A percentile compares a stretch with the other conserved stretches of the same genome.
Conservation (phyloP, 2,888 invertebrate genomes). For the Scaptomyza reducta region DNA sequence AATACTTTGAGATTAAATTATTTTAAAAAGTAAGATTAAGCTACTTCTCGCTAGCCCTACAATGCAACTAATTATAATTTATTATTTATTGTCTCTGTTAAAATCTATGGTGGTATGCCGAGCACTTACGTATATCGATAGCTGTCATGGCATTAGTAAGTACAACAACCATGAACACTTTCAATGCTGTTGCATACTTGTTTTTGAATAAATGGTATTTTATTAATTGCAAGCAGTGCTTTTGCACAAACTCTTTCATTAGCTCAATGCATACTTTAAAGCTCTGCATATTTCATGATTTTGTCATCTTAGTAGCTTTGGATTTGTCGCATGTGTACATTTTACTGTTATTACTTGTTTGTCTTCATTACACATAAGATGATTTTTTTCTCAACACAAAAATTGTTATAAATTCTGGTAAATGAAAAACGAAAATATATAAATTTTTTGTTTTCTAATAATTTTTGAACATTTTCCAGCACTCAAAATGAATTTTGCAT, state of each 20-base stretch:
- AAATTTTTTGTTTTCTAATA: background rate
- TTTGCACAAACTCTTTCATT: conserved; percentile 48
- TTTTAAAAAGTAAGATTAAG: too few species aligned
- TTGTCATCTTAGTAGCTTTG: conserved; percentile 40
- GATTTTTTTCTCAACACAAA: conserved; percentile 17
- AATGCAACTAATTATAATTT: too few species aligned
- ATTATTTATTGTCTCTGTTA: background rate
- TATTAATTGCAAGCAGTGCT: background rate
- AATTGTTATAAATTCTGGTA: conserved; percentile 19
- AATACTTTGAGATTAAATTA: too few species aligned
- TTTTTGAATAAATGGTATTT: conserved; percentile 9
- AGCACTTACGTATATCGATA: conserved; percentile 22
- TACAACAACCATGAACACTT: conserved; percentile 10
- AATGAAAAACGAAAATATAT: conserved; percentile 16
- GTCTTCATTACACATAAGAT: background rate
- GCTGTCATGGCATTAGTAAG: conserved; percentile 1
- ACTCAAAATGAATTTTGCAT: conserved; percentile 45
- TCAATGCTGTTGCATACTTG: background rate
- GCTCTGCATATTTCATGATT: conserved; percentile 47
- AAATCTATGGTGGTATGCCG: conserved; percentile 24
- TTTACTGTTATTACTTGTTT: background rate
- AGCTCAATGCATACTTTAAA: conserved; percentile 59
- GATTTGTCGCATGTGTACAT: conserved; percentile 4
- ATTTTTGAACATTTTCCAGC: conserved; percentile 1
- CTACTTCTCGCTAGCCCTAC: too few species aligned